Base-by-base conservation (phyloP, 2,113 vertebrate species). In the Xyrauchen texanus region DNA sequence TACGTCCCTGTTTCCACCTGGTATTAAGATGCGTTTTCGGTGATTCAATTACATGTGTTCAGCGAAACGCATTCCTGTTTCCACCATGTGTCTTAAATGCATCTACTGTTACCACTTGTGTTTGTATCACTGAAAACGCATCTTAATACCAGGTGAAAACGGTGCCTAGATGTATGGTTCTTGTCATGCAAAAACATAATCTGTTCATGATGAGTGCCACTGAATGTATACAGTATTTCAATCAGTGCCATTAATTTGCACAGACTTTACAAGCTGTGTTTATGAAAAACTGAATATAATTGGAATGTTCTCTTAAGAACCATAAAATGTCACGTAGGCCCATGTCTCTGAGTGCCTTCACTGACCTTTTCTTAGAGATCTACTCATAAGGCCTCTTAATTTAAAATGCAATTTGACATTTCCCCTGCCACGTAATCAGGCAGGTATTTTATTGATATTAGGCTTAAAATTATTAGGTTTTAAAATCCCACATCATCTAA, bases 331-430 rank as follows among this genome's bases (percentile, higher is more conserved):
- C 72, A 67, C 64, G 13, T 52, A 67, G 62, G 62, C 62, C 47
- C 7, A 13, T 58, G 62, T 66, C 47, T 80, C 71, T 5, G 7
- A 71, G 47, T 71, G 49, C 46, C 58, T 62, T 11, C 10, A 11
- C 55, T 80, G 79, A 75, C 70, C 64, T 80, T 80, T 80, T 68
- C 15, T 16, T 34, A 9, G 61, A 15, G 63, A 75, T 75, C 63
- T 68, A 64, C 72, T 80, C 70, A 68, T 68, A 80, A 80, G 79
- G 46, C 58, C 55, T 68, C 71, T 81, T 81, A 68, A 81, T 81
- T 81, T 74, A 76, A 75, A 68, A 58, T 65, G 74, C 74, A 49
- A 61, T 75, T 75, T 81, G 79, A 81, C 79, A 81, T 81, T 75
- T 76, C 71, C 64, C 71, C 64, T 45, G 70, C 65, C 53, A 72